Evolutionary conservation across 2,797 vertebrate genomes (phyloP), one percentile per base, ranked within the genome.

Genomic region (Percopsis omiscomaycus): DNA sequence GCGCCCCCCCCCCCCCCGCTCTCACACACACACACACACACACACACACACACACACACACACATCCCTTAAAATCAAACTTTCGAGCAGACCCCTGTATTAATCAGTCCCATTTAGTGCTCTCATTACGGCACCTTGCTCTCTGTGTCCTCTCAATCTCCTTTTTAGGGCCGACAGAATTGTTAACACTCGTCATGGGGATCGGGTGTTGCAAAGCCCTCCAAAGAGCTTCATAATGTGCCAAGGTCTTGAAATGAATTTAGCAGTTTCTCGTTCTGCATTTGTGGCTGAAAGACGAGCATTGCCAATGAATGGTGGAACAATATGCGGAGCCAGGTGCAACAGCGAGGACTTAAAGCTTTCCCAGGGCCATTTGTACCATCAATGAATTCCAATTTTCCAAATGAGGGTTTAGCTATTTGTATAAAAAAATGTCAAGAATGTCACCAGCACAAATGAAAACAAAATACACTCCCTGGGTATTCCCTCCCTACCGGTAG

Each of bases 241-340:
- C 81, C 85, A 84, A 84, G 71, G 74, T 67, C 84, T 86, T 87
- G 79, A 87, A 89, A 85, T 87, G 64, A 73, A 68, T 84, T 86
- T 82, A 83, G 78, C 42, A 57, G 64, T 72, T 79, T 74, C 84
- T 82, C 70, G 50, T 85, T 76, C 61, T 68, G 79, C 74, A 55
- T 84, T 78, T 83, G 82, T 49, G 72, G 80, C 83, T 79, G 60
- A 74, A 75, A 67, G 83, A 75, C 42, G 9, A 74, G 57, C 2
- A 42, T 47, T 85, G 75, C 80, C 84, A 84, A 61, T 3, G 65
- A 83, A 59, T 58, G 71, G 71, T 84, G 75, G 77, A 84, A 81
- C 81, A 66, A 70, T 78, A 64, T 28, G 47, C 58, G 27, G 16
- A 57, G 61, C 84, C 87, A 88, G 81, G 83, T 81, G 79, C 79